Evolutionary conservation across 2,797 vertebrate genomes (phyloP).

Genomic region (Xenentodon cancila): DNA sequence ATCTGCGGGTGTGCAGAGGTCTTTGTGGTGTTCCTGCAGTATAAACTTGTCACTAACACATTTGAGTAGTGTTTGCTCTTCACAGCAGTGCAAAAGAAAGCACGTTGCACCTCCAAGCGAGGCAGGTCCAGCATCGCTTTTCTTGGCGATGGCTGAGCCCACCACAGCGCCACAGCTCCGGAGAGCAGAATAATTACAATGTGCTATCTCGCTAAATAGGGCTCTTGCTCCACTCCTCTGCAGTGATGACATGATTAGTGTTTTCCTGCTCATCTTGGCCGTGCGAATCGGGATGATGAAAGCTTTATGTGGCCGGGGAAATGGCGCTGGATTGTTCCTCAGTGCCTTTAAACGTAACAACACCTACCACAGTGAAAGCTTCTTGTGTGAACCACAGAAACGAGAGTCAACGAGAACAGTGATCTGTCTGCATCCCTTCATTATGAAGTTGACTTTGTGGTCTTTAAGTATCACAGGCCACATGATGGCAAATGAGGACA

Average conservation of each 20-base stretch:
- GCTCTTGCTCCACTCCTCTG: conserved; percentile 51
- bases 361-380: conserved; percentile 44
- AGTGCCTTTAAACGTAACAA: conserved; percentile 59
- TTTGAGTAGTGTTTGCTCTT: conserved; percentile 14
- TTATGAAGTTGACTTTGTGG: conserved; percentile 17
- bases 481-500: conserved; percentile 30
- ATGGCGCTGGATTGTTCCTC: conserved; percentile 54
- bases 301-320: conserved; percentile 53
- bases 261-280: conserved; percentile 65
- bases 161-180: conserved; percentile 47
- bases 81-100: conserved; percentile 44
- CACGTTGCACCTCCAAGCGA: conserved; percentile 52
- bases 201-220: conserved; percentile 65
- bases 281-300: conserved; percentile 64
- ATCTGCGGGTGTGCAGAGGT: conserved; percentile 9
- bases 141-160: conserved; percentile 50
- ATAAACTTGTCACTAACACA: conserved; percentile 49
- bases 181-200: conserved; percentile 71
- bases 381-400: conserved; percentile 28
- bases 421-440: conserved; percentile 26
- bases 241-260: conserved; percentile 75
- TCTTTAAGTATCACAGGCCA: conserved; percentile 23
- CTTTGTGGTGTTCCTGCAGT: conserved; percentile 34
- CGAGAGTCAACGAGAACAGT: conserved; percentile 22
- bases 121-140: conserved; percentile 57